Evolutionary conservation across 2,797 vertebrate genomes (phyloP).

Genomic region (Platyrinchus mystaceus): DNA sequence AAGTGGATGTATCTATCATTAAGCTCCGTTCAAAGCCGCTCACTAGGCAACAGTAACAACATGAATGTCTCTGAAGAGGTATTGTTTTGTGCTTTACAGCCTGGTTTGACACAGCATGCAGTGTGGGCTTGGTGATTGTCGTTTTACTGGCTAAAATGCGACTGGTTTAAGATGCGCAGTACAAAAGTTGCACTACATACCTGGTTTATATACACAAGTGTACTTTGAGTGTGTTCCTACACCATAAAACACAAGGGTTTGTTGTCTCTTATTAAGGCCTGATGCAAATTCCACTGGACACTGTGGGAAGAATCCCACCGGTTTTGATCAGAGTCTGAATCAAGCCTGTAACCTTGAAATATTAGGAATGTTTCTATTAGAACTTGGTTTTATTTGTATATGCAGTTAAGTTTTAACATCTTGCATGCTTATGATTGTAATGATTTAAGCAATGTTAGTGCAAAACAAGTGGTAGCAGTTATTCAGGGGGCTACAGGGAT

Average conservation of each 20-base stretch:
- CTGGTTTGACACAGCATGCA: background rate
- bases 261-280: background rate
- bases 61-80: background rate
- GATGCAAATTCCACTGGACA: background rate
- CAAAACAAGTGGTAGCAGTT: conserved; percentile 18
- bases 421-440: background rate
- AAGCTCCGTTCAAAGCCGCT: background rate
- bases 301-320: background rate
- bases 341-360: background rate
- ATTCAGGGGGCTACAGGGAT: background rate
- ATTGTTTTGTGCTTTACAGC: background rate
- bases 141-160: background rate
- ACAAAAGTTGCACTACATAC: background rate
- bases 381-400: background rate
- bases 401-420: background rate
- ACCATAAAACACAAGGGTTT: background rate
- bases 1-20: conserved; percentile 1
- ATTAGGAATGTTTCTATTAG: background rate
- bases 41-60: background rate
- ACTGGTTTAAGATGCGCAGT: background rate
- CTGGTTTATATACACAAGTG: background rate
- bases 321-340: background rate
- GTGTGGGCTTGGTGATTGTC: background rate
- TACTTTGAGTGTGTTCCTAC: conserved; percentile 26
- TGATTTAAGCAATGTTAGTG: conserved; percentile 14